Conservation (phyloP, 1,140 invertebrate genomes). For the Drosophila aff. region DNA sequence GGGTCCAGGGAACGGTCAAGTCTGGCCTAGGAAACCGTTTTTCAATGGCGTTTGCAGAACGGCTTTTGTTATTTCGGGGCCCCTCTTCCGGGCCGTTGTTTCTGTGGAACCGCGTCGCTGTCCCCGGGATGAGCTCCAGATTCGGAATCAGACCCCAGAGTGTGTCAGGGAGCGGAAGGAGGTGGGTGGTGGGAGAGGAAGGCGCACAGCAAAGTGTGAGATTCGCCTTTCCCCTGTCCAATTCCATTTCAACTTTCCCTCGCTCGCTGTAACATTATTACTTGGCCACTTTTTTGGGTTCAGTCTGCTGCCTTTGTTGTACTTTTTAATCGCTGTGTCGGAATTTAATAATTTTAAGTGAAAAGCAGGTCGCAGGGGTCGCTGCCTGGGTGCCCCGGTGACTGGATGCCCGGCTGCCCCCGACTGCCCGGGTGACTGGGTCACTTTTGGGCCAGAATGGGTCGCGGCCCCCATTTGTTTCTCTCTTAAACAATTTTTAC, state of each 20-base stretch:
- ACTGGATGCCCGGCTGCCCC: background rate
- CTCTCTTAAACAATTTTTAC: constrained; percentile 49
- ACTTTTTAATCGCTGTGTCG: constrained; percentile 58
- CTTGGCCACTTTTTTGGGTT: constrained; percentile 26
- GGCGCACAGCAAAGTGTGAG: constrained; percentile 6
- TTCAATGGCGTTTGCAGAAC: constrained; percentile 34
- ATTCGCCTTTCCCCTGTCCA: constrained; percentile 32
- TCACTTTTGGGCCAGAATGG: background rate
- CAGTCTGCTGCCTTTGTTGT: constrained; percentile 14
- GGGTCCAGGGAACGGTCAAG: constrained; percentile 33
- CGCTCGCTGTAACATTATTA: constrained; percentile 28
- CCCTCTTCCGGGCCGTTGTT: constrained; percentile 14
- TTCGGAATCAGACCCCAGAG: background rate
- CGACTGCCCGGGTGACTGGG: background rate
- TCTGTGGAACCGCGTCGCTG: constrained; percentile 8
- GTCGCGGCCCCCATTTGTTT: constrained; percentile 36
- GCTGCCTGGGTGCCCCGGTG: background rate
- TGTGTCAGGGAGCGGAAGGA: constrained; percentile 1
- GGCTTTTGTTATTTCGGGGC: constrained; percentile 40
- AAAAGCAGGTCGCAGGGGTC: constrained; percentile 34
- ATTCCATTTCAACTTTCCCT: constrained; percentile 56
- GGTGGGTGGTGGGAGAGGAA: background rate
- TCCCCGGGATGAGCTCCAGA: constrained; percentile 13
- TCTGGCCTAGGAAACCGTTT: constrained; percentile 32
- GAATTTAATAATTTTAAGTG: constrained; percentile 76